Evolutionary conservation across 1,140 invertebrate species (phyloP), one percentile per base, ranked within the genome.

Genomic region (Musca vetustissima): DNA sequence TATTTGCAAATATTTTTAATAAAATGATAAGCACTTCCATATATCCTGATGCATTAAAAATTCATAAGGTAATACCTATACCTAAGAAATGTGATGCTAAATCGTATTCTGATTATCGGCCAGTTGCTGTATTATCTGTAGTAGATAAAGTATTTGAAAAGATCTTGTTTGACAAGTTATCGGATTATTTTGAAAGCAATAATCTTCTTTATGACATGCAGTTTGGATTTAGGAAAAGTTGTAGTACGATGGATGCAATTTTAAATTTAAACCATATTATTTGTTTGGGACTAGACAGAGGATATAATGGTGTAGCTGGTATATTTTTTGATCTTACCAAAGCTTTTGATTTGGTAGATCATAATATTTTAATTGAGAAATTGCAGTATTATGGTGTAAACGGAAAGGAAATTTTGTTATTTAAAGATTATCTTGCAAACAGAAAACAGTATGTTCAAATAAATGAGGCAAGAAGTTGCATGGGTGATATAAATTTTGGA

Each of bases 121-220:
- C 22, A 2, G 14, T 57, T 57, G 22, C 24, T 28, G 53, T 28
- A 8, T n/a, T 49, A 7, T 49, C 48, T 49, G 13, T 14, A 25
- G 25, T 57, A 28, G 53, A 57, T 9, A 57, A 57, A 24, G 25
- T 57, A 8, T 25, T 57, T 25, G 53, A 57, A 57, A 57, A 57
- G 15, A 1, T 57, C 1, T 4, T 57, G 14, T 28, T 25, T 25
- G 11, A 57, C 24, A 57, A 14, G 4, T 24, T 57, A 6, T 57
- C 14, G 14, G 1, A 2, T 28, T 57, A 57, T 57, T 25, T 57
- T 8, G 53, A 57, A 25, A 22, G 25, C 11, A 57, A 57, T 25
- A 57, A 57, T 25, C 1, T 57, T 1, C 13, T 49, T 4, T 57
- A 53, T 53, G 13, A 53, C 11, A 4, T 19, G 9, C 50, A 53